Evolutionary conservation across 2,113 vertebrate genomes (phyloP).

Genomic region (Platycercus adscitus): DNA sequence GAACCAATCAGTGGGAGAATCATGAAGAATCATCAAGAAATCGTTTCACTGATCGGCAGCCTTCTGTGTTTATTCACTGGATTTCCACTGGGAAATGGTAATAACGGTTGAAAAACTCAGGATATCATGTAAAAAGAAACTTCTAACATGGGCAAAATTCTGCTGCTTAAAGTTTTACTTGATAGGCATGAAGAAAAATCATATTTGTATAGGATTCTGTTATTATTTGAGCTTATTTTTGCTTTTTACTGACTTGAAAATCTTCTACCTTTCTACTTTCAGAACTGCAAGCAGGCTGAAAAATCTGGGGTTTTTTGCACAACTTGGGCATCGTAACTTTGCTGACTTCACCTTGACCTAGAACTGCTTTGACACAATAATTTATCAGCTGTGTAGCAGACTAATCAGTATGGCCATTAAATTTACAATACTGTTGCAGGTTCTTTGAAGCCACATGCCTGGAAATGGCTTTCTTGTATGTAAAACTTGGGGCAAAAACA

Average conservation of each 20-base stretch:
- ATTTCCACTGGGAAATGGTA: not conserved
- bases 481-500: not conserved
- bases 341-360: not conserved
- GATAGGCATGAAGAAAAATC: not conserved
- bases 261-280: not conserved
- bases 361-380: not conserved
- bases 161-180: not conserved
- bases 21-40: not conserved
- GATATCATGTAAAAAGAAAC: not conserved
- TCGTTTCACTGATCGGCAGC: not conserved
- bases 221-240: not conserved
- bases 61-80: not conserved
- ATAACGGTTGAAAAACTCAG: not conserved
- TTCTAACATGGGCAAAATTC: not conserved
- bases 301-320: not conserved
- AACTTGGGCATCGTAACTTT: not conserved
- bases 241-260: not conserved
- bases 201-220: not conserved
- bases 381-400: not conserved
- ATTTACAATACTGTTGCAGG: not conserved
- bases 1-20: not conserved
- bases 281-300: not conserved
- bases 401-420: not conserved
- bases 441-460: not conserved
- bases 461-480: not conserved